A percentile compares a stretch with the other conserved stretches of the same genome.
phyloP scores from a whole-genome alignment of 1,140 invertebrate species.

The Drosophila sucinea region DNA sequence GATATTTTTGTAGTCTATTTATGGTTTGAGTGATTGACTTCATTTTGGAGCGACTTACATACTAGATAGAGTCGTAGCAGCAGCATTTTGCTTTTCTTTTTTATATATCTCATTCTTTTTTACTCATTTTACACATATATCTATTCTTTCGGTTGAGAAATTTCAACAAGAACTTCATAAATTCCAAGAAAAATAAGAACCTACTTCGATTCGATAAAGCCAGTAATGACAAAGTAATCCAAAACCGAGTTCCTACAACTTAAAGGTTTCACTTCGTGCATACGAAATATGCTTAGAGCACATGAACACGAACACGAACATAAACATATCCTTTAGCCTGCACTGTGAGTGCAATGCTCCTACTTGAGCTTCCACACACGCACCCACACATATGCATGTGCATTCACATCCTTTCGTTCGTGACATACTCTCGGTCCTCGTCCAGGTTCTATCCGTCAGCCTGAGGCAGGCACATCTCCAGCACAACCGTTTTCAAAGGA shows the following conservation, averaged over 20 bases:
- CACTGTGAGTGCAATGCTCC: slow-evolving; percentile 74
- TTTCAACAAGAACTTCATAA: slow-evolving; percentile 48
- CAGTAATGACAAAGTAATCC: slow-evolving; percentile 44
- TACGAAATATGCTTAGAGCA: slow-evolving; percentile 47
- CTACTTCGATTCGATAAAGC: slow-evolving; percentile 23
- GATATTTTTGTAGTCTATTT: slow-evolving; percentile 23
- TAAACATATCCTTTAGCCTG: slow-evolving; percentile 29
- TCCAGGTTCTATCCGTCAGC: slow-evolving; percentile 37
- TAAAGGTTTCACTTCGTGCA: slow-evolving; percentile 75
- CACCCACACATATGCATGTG: too few species aligned
- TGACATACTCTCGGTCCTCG: slow-evolving; percentile 70
- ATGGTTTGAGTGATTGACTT: slow-evolving; percentile 76
- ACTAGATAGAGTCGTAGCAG: not conserved
- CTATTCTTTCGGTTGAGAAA: too few species aligned
- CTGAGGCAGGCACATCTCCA: slow-evolving; percentile 28
- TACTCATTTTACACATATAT: slow-evolving; percentile 42
- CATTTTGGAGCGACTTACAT: slow-evolving; percentile 25
- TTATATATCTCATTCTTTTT: slow-evolving; percentile 27
- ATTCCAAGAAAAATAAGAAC: slow-evolving; percentile 54
- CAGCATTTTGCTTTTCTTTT: not conserved
- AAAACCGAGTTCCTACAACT: slow-evolving; percentile 46
- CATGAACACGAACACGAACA: slow-evolving; percentile 22
- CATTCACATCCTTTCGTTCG: slow-evolving; percentile 28
- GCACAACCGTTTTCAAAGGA: slow-evolving; percentile 8
- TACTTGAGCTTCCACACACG: slow-evolving; percentile 53